Evolutionary conservation across 1,140 invertebrate species (phyloP).

Genomic region (Drosophila parvula): DNA sequence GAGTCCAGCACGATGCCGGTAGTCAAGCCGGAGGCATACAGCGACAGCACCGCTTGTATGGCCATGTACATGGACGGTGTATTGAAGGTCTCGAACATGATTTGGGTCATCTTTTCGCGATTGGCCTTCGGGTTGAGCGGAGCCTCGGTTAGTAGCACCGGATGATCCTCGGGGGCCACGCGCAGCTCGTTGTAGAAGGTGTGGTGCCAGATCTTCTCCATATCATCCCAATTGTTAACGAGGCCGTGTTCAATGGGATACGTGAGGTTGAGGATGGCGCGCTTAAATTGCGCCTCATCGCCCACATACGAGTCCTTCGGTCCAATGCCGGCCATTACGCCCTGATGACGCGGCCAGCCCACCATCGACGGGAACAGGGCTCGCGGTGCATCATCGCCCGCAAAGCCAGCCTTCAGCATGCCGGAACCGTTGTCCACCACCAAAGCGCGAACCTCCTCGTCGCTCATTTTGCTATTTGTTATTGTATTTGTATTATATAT

Average conservation of each 20-base stretch:
- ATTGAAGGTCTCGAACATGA: slow-evolving; percentile 7
- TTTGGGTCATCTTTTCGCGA: background rate
- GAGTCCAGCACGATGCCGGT: slow-evolving; percentile 5
- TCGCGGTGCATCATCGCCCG: background rate
- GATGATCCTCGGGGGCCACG: slow-evolving; percentile 4
- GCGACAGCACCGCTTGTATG: slow-evolving; percentile 4
- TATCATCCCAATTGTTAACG: background rate
- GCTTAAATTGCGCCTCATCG: background rate
- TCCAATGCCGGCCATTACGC: background rate
- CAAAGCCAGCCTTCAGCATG: background rate
- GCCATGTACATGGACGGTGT: slow-evolving; percentile 4
- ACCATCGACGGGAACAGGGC: background rate
- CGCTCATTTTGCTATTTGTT: background rate
- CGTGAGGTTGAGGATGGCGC: background rate
- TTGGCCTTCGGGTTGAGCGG: slow-evolving; percentile 1
- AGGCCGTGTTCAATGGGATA: background rate
- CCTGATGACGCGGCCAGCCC: background rate
- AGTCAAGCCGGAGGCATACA: background rate
- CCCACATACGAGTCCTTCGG: slow-evolving; percentile 4
- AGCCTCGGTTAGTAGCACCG: background rate
- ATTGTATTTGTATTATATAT: no score
- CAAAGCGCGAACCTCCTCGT: background rate
- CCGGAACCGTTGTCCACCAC: slow-evolving; percentile 8
- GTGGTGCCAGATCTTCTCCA: slow-evolving; percentile 13
- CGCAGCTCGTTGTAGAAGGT: slow-evolving; percentile 10